phyloP scores from a whole-genome alignment of 2,888 invertebrate genomes.

The Coenonympha arcania region DNA sequence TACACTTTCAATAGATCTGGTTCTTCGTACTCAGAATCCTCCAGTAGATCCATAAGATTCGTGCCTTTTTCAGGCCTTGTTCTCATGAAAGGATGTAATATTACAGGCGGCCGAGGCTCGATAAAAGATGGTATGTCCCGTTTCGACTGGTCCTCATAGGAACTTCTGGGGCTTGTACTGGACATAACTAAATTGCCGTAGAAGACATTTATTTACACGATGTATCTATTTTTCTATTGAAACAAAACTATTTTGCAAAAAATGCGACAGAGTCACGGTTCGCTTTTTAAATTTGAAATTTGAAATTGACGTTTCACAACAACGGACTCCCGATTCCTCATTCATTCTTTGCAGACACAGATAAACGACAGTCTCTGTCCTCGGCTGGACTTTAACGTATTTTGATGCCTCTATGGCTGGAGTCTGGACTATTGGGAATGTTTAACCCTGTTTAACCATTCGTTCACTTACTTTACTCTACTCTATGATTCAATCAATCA shows the following conservation, averaged over 20 bases:
- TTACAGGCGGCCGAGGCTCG: slow-evolving; percentile 60
- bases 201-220: no score
- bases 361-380: no score
- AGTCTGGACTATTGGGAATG: no score
- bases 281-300: not conserved
- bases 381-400: no score
- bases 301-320: not conserved
- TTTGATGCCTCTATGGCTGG: no score
- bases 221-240: no score
- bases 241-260: not conserved
- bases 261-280: not conserved
- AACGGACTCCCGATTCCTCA: not conserved
- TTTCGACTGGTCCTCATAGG: slow-evolving; percentile 44
- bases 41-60: slow-evolving; percentile 57
- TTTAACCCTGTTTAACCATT: no score
- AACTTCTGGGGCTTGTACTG: slow-evolving; percentile 47
- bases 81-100: slow-evolving; percentile 64
- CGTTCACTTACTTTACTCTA: not conserved
- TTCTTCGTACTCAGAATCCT: slow-evolving; percentile 54
- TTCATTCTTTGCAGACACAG: not conserved
- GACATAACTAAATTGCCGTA: slow-evolving; percentile 29
- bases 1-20: slow-evolving; percentile 69
- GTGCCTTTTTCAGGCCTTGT: slow-evolving; percentile 60
- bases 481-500: slow-evolving; percentile 25
- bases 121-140: slow-evolving; percentile 67